Evolutionary conservation across 2,797 vertebrate genomes (phyloP).

Genomic region (Fratercula arctica): DNA sequence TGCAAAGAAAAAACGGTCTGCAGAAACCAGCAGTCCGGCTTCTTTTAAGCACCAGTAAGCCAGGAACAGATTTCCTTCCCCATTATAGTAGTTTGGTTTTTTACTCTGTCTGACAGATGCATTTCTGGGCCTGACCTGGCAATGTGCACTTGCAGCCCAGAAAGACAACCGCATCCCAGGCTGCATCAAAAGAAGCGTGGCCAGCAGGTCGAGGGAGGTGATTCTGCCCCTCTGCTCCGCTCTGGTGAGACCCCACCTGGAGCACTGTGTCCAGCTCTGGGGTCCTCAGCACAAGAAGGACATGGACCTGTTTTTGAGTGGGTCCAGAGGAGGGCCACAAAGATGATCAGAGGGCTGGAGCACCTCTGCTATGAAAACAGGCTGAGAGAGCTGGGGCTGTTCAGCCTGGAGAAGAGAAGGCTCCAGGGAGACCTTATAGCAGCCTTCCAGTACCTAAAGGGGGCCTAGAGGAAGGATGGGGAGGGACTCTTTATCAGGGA

Average conservation of each 20-base stretch:
- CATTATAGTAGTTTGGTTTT: background rate
- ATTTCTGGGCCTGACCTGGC: background rate
- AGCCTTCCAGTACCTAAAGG: background rate
- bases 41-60: background rate
- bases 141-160: background rate
- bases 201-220: background rate
- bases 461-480: background rate
- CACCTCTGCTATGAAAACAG: background rate
- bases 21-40: background rate
- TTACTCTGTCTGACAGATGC: background rate
- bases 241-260: background rate
- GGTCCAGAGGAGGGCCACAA: background rate
- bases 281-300: too few species aligned
- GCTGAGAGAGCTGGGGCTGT: background rate
- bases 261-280: background rate
- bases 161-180: background rate
- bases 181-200: background rate
- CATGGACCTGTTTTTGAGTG: background rate
- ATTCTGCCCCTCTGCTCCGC: background rate
- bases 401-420: background rate
- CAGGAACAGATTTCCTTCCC: background rate
- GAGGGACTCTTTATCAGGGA: background rate
- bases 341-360: background rate
- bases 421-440: background rate
- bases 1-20: background rate